Evolutionary conservation across 2,113 vertebrate genomes (phyloP).

Genomic region (Apodemus sylvaticus): DNA sequence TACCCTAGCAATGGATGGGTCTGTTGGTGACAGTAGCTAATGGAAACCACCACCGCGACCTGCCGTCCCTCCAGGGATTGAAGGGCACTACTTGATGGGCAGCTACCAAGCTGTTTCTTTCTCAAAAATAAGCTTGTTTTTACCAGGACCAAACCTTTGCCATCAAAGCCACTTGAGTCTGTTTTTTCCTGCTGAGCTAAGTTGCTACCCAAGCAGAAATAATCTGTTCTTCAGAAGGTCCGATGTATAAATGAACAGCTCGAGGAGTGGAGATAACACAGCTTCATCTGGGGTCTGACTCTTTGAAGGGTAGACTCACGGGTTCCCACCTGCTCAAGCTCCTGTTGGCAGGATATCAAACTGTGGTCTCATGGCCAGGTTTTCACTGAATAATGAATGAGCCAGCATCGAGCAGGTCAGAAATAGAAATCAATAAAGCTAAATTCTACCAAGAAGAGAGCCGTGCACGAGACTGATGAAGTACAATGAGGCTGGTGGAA

Average conservation of each 20-base stretch:
- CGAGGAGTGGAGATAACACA: not conserved
- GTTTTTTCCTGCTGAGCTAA: not conserved
- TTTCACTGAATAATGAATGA: slow-evolving; percentile 74
- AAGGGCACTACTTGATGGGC: fast-evolving
- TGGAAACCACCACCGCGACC: not conserved
- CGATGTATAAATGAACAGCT: not conserved
- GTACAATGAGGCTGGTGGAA: fast-evolving
- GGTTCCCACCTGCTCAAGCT: slow-evolving; percentile 34
- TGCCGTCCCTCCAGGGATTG: fast-evolving
- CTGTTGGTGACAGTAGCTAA: not conserved
- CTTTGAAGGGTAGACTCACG: slow-evolving; percentile 9
- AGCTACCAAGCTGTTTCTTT: not conserved
- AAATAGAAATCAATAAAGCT: slow-evolving; percentile 71
- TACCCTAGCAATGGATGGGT: fast-evolving
- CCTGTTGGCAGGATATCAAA: slow-evolving; percentile 37
- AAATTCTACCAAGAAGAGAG: slow-evolving; percentile 27
- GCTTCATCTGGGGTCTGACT: not conserved
- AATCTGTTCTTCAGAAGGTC: not conserved
- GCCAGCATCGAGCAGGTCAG: not conserved
- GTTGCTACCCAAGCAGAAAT: not conserved
- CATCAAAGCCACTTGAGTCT: not conserved
- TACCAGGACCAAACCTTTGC: not conserved
- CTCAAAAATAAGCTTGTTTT: not conserved
- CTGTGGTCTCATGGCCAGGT: slow-evolving; percentile 53
- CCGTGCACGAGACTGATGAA: not conserved